Conservation (phyloP, 2,888 invertebrate species). For the Pogonocherus hispidulus region DNA sequence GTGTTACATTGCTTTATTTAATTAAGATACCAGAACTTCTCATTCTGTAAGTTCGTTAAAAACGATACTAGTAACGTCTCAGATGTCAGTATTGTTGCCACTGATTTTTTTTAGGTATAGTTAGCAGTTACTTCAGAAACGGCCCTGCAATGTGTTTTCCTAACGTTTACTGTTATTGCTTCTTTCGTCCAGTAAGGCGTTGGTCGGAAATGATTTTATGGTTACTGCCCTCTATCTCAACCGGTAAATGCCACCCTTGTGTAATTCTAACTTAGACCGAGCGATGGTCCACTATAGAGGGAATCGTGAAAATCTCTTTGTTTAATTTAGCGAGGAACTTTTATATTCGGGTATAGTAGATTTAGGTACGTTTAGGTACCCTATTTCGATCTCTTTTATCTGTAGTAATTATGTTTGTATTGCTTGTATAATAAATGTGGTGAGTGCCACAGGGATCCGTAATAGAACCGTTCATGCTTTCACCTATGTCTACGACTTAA, state of each 20-base stretch:
- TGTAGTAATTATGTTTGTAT: neutral
- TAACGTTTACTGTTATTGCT: neutral
- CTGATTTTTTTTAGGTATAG: no score
- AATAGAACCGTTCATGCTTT: no score
- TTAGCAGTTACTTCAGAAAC: neutral
- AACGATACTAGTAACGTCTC: no score
- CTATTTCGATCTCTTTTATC: neutral
- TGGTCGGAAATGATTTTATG: neutral
- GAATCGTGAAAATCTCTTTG: neutral
- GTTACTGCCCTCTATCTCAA: neutral
- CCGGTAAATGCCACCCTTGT: neutral
- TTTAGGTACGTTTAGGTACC: neutral
- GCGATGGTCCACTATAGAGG: neutral
- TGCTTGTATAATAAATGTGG: no score
- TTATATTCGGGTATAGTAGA: neutral
- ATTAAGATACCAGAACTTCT: no score
- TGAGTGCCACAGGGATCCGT: no score
- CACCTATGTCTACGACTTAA: no score
- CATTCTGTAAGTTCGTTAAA: no score
- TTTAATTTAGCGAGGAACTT: neutral
- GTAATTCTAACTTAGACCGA: neutral
- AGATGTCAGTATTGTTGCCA: no score
- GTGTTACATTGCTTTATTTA: no score
- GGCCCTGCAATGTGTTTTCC: neutral
- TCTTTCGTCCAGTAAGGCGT: neutral